Base-by-base conservation (phyloP, 2,113 vertebrate genomes). In the Hirundichthys speculiger region DNA sequence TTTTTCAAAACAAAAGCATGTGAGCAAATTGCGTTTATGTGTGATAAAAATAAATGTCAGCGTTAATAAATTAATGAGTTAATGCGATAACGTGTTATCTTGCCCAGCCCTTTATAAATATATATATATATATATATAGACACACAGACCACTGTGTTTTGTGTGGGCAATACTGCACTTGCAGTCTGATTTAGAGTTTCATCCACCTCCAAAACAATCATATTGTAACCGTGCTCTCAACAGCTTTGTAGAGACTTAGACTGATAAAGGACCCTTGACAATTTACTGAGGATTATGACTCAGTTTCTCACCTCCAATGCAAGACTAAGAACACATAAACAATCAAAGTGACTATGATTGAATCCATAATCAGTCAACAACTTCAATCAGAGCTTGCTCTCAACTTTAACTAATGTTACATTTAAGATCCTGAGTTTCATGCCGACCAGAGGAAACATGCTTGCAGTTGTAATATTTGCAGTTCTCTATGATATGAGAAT, bases 161-260 rank as follows among this genome's bases (percentile, higher is more conserved):
- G n/a, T n/a, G n/a, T n/a, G 79, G 73, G 76, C 78, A 78, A 78
- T 43, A 58, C 61, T 69, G 58, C 62, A 45, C 67, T 80, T 57
- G 48, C 27, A 68, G 73, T 46, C 85, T 72, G 60, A 87, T 80
- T 80, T 75, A 79, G 69, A 73, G 66, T 69, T 66, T 43, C 67
- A 69, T 46, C 57, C 62, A 2, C 68, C 85, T 62, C 41, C 52
- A 15, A 72, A 79, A 77, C 73, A 71, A 69, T 68, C 61, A 79
- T 77, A 79, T 83, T 72, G 74, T 80, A 71, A 86, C 70, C 2
- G 2, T 42, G 53, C 47, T 59, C 58, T 69, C 54, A 64, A 67
- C 46, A 49, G 48, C 45, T 79, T 72, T 65, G 12, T 0, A 72
- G 55, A 58, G 24, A 51, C 71, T 69, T 68, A 53, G 51, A 79